phyloP scores from a whole-genome alignment of 2,113 vertebrate genomes.

The Chitala chitala region DNA sequence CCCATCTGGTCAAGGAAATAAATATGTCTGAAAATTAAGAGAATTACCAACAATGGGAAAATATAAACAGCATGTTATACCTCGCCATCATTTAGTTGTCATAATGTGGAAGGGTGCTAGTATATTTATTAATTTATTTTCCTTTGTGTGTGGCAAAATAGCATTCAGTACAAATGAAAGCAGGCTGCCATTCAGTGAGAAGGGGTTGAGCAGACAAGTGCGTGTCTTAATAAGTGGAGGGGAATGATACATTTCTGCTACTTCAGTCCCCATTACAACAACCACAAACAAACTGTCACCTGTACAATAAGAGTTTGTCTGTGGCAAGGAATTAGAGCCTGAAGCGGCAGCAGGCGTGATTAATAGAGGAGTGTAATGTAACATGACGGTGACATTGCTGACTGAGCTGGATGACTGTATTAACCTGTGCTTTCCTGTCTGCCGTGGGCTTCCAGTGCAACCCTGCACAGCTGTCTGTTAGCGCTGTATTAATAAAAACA shows the following conservation, averaged over 20 bases:
- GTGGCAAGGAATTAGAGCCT: slow-evolving; percentile 18
- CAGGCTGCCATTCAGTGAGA: background rate
- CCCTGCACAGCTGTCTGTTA: slow-evolving; percentile 28
- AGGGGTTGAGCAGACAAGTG: background rate
- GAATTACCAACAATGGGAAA: background rate
- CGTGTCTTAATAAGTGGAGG: background rate
- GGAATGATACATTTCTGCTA: background rate
- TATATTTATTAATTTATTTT: too few species aligned
- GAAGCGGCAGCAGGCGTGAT: slow-evolving; percentile 47
- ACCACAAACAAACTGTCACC: slow-evolving; percentile 32
- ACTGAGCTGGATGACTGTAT: slow-evolving; percentile 49
- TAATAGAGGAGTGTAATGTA: slow-evolving; percentile 44
- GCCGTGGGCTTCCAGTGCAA: slow-evolving; percentile 39
- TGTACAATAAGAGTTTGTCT: slow-evolving; percentile 26
- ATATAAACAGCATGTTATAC: background rate
- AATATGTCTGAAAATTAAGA: background rate
- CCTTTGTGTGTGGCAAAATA: background rate
- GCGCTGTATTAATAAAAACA: slow-evolving; percentile 57
- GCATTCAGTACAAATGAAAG: background rate
- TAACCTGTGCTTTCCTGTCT: slow-evolving; percentile 47
- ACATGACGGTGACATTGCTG: slow-evolving; percentile 47
- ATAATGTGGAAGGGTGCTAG: background rate
- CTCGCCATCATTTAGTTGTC: background rate
- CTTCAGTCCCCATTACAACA: slow-evolving; percentile 40
- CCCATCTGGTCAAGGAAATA: background rate